Evolutionary conservation across 2,888 invertebrate species (phyloP).

Genomic region (Caenorhabditis sp.): DNA sequence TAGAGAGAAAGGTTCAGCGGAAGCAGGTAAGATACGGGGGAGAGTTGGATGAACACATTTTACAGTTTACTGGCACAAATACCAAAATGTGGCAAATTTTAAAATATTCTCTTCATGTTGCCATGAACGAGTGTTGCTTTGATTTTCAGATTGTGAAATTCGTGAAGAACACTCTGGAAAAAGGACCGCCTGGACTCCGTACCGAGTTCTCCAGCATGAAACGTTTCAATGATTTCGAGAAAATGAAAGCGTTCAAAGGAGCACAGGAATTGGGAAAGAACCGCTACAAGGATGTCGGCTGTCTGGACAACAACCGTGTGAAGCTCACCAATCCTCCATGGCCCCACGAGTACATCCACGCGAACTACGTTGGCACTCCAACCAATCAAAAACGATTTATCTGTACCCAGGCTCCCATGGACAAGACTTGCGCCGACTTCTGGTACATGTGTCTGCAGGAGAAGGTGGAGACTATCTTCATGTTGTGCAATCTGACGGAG

Average conservation of each 20-base stretch:
- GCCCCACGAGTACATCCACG: conserved; percentile 38
- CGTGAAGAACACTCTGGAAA: conserved; percentile 22
- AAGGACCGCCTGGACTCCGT: conserved; percentile 17
- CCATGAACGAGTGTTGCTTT: background rate
- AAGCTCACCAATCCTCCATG: conserved; percentile 42
- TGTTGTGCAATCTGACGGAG: conserved; percentile 68
- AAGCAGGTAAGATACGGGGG: background rate
- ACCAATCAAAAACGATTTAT: conserved; percentile 11
- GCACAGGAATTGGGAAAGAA: conserved; percentile 43
- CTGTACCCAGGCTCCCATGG: conserved; percentile 15
- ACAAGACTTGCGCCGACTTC: conserved; percentile 21
- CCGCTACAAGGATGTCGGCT: conserved; percentile 68
- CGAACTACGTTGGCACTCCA: conserved; percentile 7
- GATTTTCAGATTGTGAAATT: conserved; percentile 38
- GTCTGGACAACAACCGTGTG: conserved; percentile 67
- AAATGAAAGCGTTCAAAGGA: conserved; percentile 48
- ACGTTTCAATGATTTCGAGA: conserved; percentile 48
- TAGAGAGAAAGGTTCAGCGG: conserved; percentile 1
- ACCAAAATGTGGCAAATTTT: no score
- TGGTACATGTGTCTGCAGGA: conserved; percentile 54
- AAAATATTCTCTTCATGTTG: no score
- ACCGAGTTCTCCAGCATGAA: conserved; percentile 22
- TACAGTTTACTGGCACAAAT: no score
- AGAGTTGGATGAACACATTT: no score
- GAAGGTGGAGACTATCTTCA: conserved; percentile 58